phyloP scores from a whole-genome alignment of 2,113 vertebrate species.

The Loxodonta africana region DNA sequence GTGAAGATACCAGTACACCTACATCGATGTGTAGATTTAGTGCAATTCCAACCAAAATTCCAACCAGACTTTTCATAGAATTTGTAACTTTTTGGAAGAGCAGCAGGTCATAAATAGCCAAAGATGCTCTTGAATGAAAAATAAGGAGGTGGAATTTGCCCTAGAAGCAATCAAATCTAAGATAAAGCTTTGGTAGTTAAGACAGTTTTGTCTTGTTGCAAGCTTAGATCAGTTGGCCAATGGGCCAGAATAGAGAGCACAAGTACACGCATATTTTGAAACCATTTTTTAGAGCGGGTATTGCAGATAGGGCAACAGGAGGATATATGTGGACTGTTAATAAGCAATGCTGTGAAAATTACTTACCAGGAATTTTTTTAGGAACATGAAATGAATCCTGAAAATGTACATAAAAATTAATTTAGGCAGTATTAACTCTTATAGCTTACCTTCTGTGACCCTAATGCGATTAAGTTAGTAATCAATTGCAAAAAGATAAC shows the following conservation, averaged over 20 bases:
- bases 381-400: background rate
- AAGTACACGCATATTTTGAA: background rate
- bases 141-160: background rate
- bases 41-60: background rate
- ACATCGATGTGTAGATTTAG: too few relatives aligned
- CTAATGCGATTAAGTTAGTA: background rate
- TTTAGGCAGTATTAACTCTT: background rate
- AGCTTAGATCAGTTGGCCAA: background rate
- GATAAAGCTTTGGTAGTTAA: background rate
- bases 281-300: background rate
- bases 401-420: constrained; percentile 11
- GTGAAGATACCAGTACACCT: background rate
- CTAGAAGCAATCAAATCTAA: background rate
- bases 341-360: background rate
- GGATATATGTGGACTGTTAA: background rate
- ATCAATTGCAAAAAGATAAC: too few relatives aligned
- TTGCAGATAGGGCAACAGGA: background rate
- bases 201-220: background rate
- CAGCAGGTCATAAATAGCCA: background rate
- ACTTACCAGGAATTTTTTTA: background rate
- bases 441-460: too few relatives aligned
- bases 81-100: background rate
- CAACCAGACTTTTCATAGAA: background rate
- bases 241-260: background rate
- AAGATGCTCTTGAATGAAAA: background rate